Evolutionary conservation across 2,113 vertebrate genomes (phyloP).

Genomic region (Tragelaphus imberbis): DNA sequence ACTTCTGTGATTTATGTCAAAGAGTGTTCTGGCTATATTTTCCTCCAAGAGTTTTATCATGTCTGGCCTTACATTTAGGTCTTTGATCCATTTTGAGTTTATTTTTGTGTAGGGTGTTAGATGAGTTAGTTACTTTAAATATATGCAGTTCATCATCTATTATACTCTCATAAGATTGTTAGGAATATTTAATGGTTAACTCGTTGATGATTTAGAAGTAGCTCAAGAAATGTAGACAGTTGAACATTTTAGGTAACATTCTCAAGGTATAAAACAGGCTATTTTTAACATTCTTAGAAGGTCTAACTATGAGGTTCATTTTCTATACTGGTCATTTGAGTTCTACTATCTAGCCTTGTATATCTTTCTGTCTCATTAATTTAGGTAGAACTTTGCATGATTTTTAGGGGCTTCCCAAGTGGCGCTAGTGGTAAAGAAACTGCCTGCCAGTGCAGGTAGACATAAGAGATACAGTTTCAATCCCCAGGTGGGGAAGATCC

Average conservation of each 20-base stretch:
- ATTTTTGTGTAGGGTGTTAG: background rate
- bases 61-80: background rate
- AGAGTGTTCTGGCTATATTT: background rate
- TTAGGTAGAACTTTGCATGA: conserved; percentile 37
- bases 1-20: background rate
- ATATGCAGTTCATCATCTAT: background rate
- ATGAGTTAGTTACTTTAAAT: background rate
- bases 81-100: background rate
- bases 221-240: background rate
- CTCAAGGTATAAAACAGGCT: background rate
- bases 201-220: background rate
- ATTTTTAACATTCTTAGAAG: background rate
- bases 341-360: conserved; percentile 30
- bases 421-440: background rate
- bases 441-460: background rate
- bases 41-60: background rate
- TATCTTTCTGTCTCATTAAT: conserved; percentile 66
- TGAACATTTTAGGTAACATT: background rate
- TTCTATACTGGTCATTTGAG: background rate
- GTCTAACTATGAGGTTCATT: background rate
- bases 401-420: background rate
- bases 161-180: background rate
- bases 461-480: background rate
- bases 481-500: background rate
- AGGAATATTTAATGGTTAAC: background rate